A percentile compares a stretch with the other conserved stretches of the same genome.
Evolutionary conservation across 2,113 vertebrate species (phyloP).

Genomic region (Chionodraco myersi): DNA sequence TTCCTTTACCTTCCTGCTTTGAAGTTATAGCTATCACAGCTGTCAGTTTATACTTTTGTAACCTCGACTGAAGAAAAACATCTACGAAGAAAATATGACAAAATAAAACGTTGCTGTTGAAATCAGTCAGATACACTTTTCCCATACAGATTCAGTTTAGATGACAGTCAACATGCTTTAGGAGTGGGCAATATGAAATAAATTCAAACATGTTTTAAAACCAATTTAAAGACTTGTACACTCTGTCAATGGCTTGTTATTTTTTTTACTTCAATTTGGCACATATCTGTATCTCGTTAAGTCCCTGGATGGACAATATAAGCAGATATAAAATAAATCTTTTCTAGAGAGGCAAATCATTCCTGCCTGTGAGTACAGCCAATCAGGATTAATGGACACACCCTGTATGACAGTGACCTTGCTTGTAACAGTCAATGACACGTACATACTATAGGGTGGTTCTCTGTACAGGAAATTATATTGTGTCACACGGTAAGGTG

Average conservation of each 20-base stretch:
- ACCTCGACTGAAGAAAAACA: not conserved
- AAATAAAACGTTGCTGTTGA: not conserved
- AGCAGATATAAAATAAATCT: not conserved
- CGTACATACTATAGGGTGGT: slow-evolving; percentile 5
- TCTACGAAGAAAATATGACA: not conserved
- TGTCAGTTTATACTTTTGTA: slow-evolving; percentile 4
- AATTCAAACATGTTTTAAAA: not conserved
- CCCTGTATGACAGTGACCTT: slow-evolving; percentile 44
- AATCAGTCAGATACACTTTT: not conserved
- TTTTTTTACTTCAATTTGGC: not conserved
- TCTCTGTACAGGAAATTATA: slow-evolving; percentile 56
- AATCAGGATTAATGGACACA: slow-evolving; percentile 25
- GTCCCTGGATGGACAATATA: not conserved
- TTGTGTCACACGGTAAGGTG: slow-evolving; percentile 50
- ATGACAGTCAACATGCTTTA: not conserved
- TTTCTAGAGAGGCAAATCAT: slow-evolving; percentile 16
- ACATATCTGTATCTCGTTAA: not conserved
- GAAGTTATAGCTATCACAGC: not conserved
- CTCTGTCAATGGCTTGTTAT: not conserved
- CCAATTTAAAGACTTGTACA: not conserved
- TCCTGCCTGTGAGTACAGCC: slow-evolving; percentile 9
- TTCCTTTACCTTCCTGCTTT: not conserved
- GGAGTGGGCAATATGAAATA: too few relatives aligned
- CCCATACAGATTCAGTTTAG: not conserved
- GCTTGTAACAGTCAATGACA: slow-evolving; percentile 35